These are phyloP conservation scores for Apodemia zela DNA, from an alignment of 2,888 invertebrate species.

Conservation along the genomic window DNA sequence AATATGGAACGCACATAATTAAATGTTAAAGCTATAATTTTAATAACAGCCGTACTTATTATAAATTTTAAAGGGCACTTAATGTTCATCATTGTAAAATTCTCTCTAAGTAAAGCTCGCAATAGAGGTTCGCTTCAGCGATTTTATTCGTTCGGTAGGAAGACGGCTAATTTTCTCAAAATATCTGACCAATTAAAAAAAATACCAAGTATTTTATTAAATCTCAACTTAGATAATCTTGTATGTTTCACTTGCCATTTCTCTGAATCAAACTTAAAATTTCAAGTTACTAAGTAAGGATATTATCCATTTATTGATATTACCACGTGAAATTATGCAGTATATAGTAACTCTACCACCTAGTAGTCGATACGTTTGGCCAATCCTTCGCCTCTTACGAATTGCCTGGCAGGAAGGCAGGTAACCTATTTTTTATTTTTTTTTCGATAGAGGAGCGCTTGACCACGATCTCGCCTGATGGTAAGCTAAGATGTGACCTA, in stretches of 20 bases:
- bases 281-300: not conserved
- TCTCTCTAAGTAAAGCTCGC: conserved; percentile 63
- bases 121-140: conserved; percentile 67
- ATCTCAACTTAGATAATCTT: too few species aligned
- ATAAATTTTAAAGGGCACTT: conserved; percentile 49
- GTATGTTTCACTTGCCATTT: too few species aligned
- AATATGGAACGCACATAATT: not conserved
- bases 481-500: too few species aligned
- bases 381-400: too few species aligned
- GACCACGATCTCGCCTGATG: too few species aligned
- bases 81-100: conserved; percentile 60
- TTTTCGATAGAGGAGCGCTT: too few species aligned
- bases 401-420: too few species aligned
- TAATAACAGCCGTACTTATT: conserved; percentile 35
- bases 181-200: conserved; percentile 46
- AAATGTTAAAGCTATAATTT: not conserved
- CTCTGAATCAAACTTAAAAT: conserved; percentile 16
- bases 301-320: too few species aligned
- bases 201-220: conserved; percentile 7
- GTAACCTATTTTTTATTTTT: too few species aligned
- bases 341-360: too few species aligned
- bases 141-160: conserved; percentile 50
- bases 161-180: conserved; percentile 48
- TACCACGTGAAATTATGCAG: too few species aligned
- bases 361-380: too few species aligned